Conservation (phyloP, 2,888 invertebrate species). For the Cheilosia scutellata region DNA sequence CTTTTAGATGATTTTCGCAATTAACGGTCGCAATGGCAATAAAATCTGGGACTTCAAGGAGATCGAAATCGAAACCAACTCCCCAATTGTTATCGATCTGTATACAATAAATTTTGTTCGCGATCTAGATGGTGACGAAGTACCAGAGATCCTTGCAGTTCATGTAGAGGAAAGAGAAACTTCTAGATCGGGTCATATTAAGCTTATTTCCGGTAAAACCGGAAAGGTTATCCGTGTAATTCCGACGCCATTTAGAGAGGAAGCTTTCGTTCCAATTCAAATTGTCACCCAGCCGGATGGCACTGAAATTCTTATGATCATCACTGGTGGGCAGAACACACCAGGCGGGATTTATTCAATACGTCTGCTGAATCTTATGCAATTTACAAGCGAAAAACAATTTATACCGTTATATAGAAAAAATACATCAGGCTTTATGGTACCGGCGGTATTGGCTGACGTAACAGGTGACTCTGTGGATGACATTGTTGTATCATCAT, state of each 20-base stretch:
- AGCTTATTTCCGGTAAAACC: constrained; percentile 89
- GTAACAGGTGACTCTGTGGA: constrained; percentile 89
- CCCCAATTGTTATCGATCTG: constrained; percentile 85
- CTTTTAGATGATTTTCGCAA: constrained; percentile 86
- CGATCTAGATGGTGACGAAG: constrained; percentile 89
- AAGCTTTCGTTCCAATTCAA: constrained; percentile 91
- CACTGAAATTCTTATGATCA: constrained; percentile 87
- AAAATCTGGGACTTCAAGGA: constrained; percentile 87
- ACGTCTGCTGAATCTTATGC: constrained; percentile 85
- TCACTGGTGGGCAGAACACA: constrained; percentile 90
- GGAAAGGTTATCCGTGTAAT: constrained; percentile 87
- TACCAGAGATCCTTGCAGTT: constrained; percentile 89
- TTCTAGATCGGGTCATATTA: constrained; percentile 87
- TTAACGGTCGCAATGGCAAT: constrained; percentile 88
- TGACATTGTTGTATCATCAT: constrained; percentile 90
- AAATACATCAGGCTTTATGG: constrained; percentile 87
- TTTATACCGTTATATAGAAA: constrained; percentile 86
- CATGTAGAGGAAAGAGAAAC: constrained; percentile 86
- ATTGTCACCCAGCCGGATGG: constrained; percentile 87
- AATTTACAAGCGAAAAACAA: constrained; percentile 85
- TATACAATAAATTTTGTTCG: constrained; percentile 89
- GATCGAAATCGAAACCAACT: constrained; percentile 83
- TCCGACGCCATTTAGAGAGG: constrained; percentile 87
- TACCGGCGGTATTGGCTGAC: constrained; percentile 88
- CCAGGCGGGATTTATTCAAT: constrained; percentile 89